phyloP scores from a whole-genome alignment of 2,797 vertebrate species.

The Thalassophryne amazonica region DNA sequence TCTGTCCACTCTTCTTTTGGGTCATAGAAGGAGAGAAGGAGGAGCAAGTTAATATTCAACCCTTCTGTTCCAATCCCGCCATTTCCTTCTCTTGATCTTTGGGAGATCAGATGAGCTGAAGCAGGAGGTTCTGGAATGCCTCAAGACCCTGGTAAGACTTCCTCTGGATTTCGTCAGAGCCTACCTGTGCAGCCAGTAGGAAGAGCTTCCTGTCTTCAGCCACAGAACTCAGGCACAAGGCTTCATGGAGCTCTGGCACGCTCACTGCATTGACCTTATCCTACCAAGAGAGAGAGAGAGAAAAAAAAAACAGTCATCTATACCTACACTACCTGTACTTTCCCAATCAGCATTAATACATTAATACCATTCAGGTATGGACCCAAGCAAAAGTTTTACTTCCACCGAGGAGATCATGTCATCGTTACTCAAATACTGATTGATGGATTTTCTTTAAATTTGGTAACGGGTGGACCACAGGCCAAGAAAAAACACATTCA shows the following conservation, averaged over 20 bases:
- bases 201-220: slow-evolving; percentile 76
- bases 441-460: too few species aligned
- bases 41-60: slow-evolving; percentile 9
- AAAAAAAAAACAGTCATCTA: too few species aligned
- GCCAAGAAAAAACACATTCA: too few species aligned
- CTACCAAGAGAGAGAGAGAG: slow-evolving; percentile 49
- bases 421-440: too few species aligned
- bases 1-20: slow-evolving; percentile 20
- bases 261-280: slow-evolving; percentile 80
- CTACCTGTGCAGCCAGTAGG: slow-evolving; percentile 81
- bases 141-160: slow-evolving; percentile 72
- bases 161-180: slow-evolving; percentile 50
- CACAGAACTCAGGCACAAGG: slow-evolving; percentile 77
- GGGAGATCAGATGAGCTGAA: slow-evolving; percentile 76
- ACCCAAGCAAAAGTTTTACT: too few species aligned
- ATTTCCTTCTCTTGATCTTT: slow-evolving; percentile 1
- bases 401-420: too few species aligned
- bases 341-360: too few species aligned
- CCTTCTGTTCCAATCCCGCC: background rate
- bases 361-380: too few species aligned
- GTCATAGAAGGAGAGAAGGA: background rate
- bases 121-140: slow-evolving; percentile 80
- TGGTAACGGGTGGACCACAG: too few species aligned
- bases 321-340: too few species aligned
- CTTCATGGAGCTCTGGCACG: slow-evolving; percentile 76